Evolutionary conservation across 92 coral and sea anemone species (phyloP), one percentile per base, ranked within the genome.

Genomic region (Zoanthus sansibaricus): DNA sequence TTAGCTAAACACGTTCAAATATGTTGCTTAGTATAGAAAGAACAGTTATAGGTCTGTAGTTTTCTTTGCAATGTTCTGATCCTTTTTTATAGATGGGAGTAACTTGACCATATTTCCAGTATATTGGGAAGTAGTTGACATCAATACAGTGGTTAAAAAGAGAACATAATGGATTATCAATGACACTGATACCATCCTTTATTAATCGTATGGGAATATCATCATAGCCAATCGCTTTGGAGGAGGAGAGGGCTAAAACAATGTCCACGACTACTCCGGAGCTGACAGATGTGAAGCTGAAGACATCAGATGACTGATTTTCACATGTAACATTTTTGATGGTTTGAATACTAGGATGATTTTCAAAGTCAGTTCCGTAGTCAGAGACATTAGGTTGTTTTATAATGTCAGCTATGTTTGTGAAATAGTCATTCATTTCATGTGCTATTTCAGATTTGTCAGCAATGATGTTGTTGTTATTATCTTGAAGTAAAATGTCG

Each of bases 31-130:
- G 30, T 62, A 62, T 62, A 62, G 69, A 62, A 62, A 62, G 69
- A 62, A 62, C 76, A 82, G 91, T 82, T 72, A 88, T 83, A 73
- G 91, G 91, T 84, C 91, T 75, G 67, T 88, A 88, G 76, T 88
- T 88, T 59, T 71, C 67, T 55, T 82, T 88, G 49, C 74, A 82
- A 73, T 82, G 54, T 88, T 88, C 87, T 80, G 67, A 52, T 37
- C 83, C 88, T 15, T 74, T 82, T 74, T 82, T 73, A 30, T 62
- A 74, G 33, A 82, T 76, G 33, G 88, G 91, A 71, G 88, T 88
- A 73, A 88, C 73, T 75, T 82, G 91, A 77, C 88, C 88, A 42
- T 58, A 82, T 82, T 88, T 82, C 91, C 83, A 88, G 52, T 68
- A 82, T 75, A 74, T 31, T 33, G 91, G 91, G 71, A 72, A 75